Evolutionary conservation across 92 coral and sea anemone genomes (phyloP).

Genomic region (Scolanthus callimorphus): DNA sequence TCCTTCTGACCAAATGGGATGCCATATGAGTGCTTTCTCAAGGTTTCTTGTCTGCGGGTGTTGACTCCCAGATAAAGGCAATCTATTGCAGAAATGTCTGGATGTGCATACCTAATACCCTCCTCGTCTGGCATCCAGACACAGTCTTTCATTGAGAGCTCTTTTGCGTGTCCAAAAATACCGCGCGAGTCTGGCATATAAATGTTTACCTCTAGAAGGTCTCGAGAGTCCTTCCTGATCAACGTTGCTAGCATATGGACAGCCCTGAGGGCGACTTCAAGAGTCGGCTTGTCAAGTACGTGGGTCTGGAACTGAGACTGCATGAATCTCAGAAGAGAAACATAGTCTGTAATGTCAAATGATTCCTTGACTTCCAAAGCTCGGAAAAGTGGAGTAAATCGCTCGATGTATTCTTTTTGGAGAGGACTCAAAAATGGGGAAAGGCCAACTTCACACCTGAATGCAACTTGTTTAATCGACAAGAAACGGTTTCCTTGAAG

Average conservation of each 20-base stretch:
- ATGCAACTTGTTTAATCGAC: conserved; percentile 30
- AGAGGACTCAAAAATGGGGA: conserved; percentile 52
- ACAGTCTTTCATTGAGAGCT: conserved; percentile 60
- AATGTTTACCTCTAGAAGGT: conserved; percentile 7
- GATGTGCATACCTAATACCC: conserved; percentile 33
- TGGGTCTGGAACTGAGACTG: conserved; percentile 4
- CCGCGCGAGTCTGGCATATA: conserved; percentile 52
- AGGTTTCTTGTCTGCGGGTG: conserved; percentile 40
- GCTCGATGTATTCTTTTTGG: conserved; percentile 1
- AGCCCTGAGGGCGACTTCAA: not conserved
- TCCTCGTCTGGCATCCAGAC: too few relatives aligned
- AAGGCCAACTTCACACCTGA: conserved; percentile 14
- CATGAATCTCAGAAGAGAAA: conserved; percentile 17
- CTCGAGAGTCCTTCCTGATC: too few relatives aligned
- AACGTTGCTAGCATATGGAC: not conserved
- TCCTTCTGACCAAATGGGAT: conserved; percentile 59
- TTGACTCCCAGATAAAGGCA: conserved; percentile 51
- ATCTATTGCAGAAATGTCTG: conserved; percentile 14
- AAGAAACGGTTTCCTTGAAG: conserved; percentile 20
- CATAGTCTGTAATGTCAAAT: conserved; percentile 34
- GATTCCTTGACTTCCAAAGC: conserved; percentile 27
- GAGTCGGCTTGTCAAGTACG: conserved; percentile 1
- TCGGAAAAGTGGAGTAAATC: conserved; percentile 15
- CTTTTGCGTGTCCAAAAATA: conserved; percentile 14
- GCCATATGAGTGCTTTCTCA: conserved; percentile 12